phyloP scores from a whole-genome alignment of 2,888 invertebrate species.

The Callosobruchus maculatus region DNA sequence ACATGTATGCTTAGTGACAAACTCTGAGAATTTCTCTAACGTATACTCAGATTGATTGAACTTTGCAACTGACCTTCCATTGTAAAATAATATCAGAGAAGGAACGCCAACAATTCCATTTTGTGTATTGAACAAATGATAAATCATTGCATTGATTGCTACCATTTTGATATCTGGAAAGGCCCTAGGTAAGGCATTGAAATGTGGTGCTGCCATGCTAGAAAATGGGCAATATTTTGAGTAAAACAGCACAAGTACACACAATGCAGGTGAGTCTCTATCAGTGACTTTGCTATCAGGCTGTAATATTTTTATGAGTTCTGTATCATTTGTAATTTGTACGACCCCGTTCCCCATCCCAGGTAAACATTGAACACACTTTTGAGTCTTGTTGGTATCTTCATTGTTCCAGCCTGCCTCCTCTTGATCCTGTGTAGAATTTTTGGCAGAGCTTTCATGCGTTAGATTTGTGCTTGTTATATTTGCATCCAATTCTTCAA shows the following conservation, averaged over 20 bases:
- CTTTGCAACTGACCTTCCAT: constrained; percentile 79
- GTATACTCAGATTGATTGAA: constrained; percentile 80
- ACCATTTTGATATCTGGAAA: constrained; percentile 85
- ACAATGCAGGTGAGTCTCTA: constrained; percentile 61
- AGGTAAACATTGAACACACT: constrained; percentile 40
- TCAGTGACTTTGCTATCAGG: constrained; percentile 59
- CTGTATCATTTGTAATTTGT: constrained; percentile 69
- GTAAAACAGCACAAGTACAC: constrained; percentile 83
- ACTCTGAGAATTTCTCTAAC: constrained; percentile 73
- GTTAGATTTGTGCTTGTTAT: background rate
- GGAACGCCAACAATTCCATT: constrained; percentile 91
- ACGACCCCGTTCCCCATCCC: constrained; percentile 43
- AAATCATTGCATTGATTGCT: constrained; percentile 83
- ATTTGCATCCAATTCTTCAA: background rate
- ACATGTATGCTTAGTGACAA: constrained; percentile 73
- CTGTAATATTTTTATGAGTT: constrained; percentile 63
- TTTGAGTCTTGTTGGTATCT: constrained; percentile 30
- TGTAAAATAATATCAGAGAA: constrained; percentile 83
- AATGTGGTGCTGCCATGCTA: constrained; percentile 83
- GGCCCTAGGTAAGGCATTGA: constrained; percentile 82
- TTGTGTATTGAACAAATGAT: constrained; percentile 82
- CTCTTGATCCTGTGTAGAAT: background rate
- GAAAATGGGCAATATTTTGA: constrained; percentile 89
- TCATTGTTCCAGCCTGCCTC: background rate
- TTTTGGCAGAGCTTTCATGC: too few relatives aligned